phyloP scores from a whole-genome alignment of 2,888 invertebrate genomes.

The Electrophaes corylata region DNA sequence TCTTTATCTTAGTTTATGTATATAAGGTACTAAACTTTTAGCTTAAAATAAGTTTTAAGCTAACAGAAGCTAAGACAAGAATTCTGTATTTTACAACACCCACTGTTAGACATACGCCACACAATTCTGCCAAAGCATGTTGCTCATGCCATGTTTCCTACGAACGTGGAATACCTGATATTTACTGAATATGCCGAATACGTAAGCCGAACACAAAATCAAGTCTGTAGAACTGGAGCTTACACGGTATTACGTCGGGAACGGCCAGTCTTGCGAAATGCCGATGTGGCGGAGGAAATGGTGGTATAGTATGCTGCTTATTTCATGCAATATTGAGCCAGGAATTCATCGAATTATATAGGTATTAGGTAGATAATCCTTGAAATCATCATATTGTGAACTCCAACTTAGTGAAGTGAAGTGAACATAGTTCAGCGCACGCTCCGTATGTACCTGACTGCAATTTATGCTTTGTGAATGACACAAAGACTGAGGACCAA shows the following conservation, averaged over 20 bases:
- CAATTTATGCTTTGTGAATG: no score
- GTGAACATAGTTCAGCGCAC: no score
- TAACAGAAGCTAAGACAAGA: neutral
- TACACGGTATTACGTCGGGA: constrained; percentile 19
- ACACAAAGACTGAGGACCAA: no score
- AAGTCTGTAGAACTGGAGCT: constrained; percentile 17
- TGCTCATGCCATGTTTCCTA: constrained; percentile 19
- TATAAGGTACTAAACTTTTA: no score
- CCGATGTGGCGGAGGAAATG: constrained; percentile 14
- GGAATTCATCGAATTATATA: neutral
- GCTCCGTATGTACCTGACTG: no score
- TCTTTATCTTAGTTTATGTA: no score
- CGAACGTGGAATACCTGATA: constrained; percentile 23
- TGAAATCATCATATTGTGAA: neutral
- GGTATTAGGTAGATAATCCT: neutral
- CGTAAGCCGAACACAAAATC: constrained; percentile 26
- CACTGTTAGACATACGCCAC: constrained; percentile 7
- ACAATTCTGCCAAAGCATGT: constrained; percentile 18
- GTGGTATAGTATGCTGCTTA: neutral
- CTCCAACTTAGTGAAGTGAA: no score
- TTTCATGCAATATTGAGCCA: constrained; percentile 1
- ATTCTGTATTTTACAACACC: constrained; percentile 7
- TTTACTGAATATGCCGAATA: constrained; percentile 25
- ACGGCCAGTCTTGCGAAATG: constrained; percentile 16
- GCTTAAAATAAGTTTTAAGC: no score